These are phyloP conservation scores for Pygocentrus nattereri DNA, from an alignment of 2,797 vertebrate genomes.

Conservation along the genomic window DNA sequence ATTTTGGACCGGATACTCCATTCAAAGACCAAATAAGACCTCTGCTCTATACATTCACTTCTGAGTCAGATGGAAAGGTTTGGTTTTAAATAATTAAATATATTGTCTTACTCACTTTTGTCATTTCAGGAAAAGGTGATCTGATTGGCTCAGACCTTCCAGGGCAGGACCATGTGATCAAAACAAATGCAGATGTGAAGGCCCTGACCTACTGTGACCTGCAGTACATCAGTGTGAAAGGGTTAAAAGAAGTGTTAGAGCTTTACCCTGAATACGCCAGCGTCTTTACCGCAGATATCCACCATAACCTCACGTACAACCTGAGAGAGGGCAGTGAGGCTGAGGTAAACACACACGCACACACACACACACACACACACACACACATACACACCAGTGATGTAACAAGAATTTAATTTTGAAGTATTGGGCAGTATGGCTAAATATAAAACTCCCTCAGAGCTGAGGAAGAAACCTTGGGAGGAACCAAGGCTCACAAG, in stretches of 20 bases:
- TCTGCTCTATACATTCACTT: neutral
- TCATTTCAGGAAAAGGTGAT: slow-evolving; percentile 89
- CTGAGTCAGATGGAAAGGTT: neutral
- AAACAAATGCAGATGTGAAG: slow-evolving; percentile 95
- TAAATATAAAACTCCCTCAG: too few species aligned
- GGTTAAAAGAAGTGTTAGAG: slow-evolving; percentile 89
- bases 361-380: neutral
- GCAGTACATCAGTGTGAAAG: slow-evolving; percentile 89
- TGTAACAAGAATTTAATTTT: too few species aligned
- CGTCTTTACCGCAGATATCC: slow-evolving; percentile 87
- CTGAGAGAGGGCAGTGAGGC: slow-evolving; percentile 91
- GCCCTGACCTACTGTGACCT: slow-evolving; percentile 96
- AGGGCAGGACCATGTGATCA: slow-evolving; percentile 87
- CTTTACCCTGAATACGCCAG: slow-evolving; percentile 92
- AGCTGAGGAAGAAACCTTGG: too few species aligned
- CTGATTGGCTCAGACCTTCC: slow-evolving; percentile 93
- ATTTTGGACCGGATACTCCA: too few species aligned
- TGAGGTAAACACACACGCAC: slow-evolving; percentile 75
- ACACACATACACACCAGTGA: too few species aligned
- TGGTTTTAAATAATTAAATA: neutral
- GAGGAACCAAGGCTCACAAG: too few species aligned
- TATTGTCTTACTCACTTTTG: neutral
- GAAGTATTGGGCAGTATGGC: too few species aligned
- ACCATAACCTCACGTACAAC: slow-evolving; percentile 96
- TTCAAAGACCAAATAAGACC: too few species aligned